Evolutionary conservation across 2,888 invertebrate genomes (phyloP), one percentile per base, ranked within the genome.

Genomic region (Dascillus cervinus): DNA sequence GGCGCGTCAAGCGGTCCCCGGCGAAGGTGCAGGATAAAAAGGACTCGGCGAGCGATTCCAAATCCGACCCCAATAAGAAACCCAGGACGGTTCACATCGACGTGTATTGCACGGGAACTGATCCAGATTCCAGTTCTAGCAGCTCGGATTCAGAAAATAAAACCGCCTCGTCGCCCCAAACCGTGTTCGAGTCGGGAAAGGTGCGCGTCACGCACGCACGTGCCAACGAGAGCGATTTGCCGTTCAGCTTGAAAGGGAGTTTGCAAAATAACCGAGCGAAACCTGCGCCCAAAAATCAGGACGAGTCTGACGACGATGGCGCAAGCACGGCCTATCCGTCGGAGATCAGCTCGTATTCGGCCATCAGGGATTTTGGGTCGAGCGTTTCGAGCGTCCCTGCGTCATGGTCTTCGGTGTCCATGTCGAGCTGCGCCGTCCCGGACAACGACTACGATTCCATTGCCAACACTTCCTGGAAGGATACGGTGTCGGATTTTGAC

Each of bases 51-150:
- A 47, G 41, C 6, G 53, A 57, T 22, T 52, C 56, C 3, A 55
- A 55, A 42, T 43, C 51, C 2, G 61, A 61, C 41, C 45, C 57
- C 1, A 48, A 48, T 27, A 66, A 66, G 41, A 70, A 70, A 49
- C 74, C 76, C 6, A 69, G 80, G 32, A 81, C 81, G 0, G 79
- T 82, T 13, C 82, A 82, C 53, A 82, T 82, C 29, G 82, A 82
- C 58, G 82, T 82, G 2, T 82, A 82, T 51, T 82, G 82, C 52
- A 81, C 81, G 0, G 81, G 78, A 2, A 78, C 80, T 1, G 65
- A 66, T 34, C 52, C 60, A 32, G 69, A 69, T 41, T 60, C 61
- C 10, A 57, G 44, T 37, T 53, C 46, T 26, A 49, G 46, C 25
- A 63, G 48, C 39, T 62, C 52, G 19, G 58, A 58, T 15, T 62